These are phyloP conservation scores for Calameuta filiformis DNA, from an alignment of 2,888 invertebrate species.

Conservation along the genomic window DNA sequence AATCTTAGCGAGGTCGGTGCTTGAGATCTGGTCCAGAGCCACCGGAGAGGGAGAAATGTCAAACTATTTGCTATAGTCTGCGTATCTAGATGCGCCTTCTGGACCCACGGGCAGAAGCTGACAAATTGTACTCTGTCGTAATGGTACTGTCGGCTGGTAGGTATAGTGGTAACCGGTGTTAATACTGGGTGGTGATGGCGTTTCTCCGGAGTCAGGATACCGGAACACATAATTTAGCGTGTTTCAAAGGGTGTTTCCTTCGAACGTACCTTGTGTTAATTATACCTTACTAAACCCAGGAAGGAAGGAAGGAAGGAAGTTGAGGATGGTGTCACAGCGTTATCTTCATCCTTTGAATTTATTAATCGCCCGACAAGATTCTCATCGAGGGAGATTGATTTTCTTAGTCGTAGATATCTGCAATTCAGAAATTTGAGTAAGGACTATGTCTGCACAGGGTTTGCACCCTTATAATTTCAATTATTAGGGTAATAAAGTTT, in stretches of 20 bases:
- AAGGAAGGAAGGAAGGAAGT: background rate
- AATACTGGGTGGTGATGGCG: background rate
- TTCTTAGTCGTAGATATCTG: background rate
- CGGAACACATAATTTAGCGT: conserved; percentile 40
- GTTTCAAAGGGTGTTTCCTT: conserved; percentile 4
- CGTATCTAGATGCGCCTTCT: background rate
- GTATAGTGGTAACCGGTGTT: background rate
- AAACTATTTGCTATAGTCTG: conserved; percentile 20
- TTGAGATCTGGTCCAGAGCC: background rate
- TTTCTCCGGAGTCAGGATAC: conserved; percentile 28
- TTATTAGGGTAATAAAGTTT: too few relatives aligned
- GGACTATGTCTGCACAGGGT: too few relatives aligned
- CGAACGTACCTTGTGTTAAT: background rate
- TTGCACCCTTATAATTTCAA: too few relatives aligned
- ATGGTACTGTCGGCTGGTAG: conserved; percentile 2
- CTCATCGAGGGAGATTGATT: background rate
- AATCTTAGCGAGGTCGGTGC: background rate
- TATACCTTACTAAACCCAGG: background rate
- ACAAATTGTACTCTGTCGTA: conserved; percentile 39
- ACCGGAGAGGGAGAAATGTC: background rate
- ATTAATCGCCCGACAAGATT: background rate
- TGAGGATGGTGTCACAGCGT: background rate
- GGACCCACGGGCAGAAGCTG: conserved; percentile 15
- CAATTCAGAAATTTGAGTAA: background rate
- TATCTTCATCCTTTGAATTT: background rate